These are phyloP conservation scores for Cosmorhoe ocellata DNA, from an alignment of 2,888 invertebrate genomes.

Conservation along the genomic window DNA sequence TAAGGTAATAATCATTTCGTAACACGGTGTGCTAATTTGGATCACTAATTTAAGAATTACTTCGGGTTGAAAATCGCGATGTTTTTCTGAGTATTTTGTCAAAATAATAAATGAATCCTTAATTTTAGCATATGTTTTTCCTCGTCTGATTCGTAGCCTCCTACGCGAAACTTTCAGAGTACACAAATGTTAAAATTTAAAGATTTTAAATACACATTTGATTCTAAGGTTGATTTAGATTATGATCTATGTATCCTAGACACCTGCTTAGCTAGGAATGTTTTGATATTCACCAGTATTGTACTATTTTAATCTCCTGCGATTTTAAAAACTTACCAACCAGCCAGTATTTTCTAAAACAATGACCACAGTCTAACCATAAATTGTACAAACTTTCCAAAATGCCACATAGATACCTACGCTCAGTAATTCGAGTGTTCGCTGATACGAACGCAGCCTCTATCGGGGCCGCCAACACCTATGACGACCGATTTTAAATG, in stretches of 20 bases:
- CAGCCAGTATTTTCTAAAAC: constrained; percentile 1
- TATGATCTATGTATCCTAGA: too few species aligned
- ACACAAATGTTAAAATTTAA: too few species aligned
- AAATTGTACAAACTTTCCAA: constrained; percentile 38
- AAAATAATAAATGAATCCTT: neutral
- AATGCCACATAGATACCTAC: constrained; percentile 36
- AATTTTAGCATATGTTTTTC: neutral
- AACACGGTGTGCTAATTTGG: constrained; percentile 22
- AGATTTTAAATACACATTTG: too few species aligned
- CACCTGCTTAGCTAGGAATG: too few species aligned
- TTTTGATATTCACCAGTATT: too few species aligned
- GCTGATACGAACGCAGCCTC: constrained; percentile 26
- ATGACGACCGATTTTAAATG: constrained; percentile 54
- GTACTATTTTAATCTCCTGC: neutral
- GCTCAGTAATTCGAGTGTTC: constrained; percentile 31
- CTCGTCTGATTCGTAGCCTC: constrained; percentile 5
- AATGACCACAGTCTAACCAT: constrained; percentile 6
- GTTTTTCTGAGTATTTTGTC: neutral
- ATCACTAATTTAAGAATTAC: constrained; percentile 15
- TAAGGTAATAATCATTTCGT: constrained; percentile 19
- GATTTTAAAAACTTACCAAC: neutral
- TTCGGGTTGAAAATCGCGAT: neutral
- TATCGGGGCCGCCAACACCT: constrained; percentile 40
- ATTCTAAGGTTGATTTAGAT: too few species aligned
- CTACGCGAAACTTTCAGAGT: constrained; percentile 1